Evolutionary conservation across 2,888 invertebrate genomes (phyloP).

Genomic region (Galerucella pusilla): DNA sequence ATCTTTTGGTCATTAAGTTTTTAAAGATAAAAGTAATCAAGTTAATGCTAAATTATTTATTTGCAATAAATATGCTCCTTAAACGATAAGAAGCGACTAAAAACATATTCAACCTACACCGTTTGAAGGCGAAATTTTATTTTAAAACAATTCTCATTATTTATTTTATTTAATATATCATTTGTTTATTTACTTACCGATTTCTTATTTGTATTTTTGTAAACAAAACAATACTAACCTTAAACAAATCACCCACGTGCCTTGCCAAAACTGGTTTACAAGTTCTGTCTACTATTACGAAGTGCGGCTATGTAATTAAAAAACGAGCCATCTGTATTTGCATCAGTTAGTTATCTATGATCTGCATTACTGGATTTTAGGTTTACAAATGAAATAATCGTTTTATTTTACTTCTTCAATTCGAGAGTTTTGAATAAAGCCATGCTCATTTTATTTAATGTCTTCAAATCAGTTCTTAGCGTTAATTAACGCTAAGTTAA

Average conservation of each 20-base stretch:
- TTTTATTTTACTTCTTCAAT: no score
- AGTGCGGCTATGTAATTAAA: background rate
- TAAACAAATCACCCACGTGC: slow-evolving; percentile 16
- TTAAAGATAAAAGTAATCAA: no score
- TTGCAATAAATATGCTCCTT: background rate
- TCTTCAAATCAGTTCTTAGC: no score
- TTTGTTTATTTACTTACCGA: background rate
- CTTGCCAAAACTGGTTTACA: background rate
- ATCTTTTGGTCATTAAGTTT: no score
- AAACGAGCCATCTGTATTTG: background rate
- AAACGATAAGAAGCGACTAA: background rate
- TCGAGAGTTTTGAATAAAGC: no score
- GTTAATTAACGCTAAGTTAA: no score
- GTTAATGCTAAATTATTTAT: background rate
- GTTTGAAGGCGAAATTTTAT: background rate
- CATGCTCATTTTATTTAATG: no score
- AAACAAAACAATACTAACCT: slow-evolving; percentile 24
- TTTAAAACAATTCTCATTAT: background rate
- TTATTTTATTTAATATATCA: background rate
- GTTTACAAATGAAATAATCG: no score
- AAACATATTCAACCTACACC: background rate
- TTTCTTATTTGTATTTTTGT: background rate
- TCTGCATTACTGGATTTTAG: no score
- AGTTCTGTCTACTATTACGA: slow-evolving; percentile 3
- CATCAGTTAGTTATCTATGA: background rate